Evolutionary conservation across 2,113 vertebrate genomes (phyloP).

Genomic region (Ammodytes dubius): DNA sequence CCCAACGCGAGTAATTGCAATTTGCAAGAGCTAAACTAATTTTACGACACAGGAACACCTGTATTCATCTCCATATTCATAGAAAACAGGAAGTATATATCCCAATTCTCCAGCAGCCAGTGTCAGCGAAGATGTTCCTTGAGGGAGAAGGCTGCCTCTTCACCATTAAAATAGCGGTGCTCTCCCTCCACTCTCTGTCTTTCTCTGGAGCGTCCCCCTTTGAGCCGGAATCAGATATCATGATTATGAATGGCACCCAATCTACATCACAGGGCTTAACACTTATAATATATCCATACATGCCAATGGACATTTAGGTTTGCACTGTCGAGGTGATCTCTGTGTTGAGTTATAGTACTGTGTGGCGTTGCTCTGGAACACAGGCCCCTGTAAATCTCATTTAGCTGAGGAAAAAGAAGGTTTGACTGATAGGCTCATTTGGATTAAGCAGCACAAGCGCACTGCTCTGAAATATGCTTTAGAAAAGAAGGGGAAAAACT

Average conservation of each 20-base stretch:
- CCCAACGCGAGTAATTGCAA: constrained; percentile 84
- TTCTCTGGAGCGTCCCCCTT: constrained; percentile 60
- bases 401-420: constrained; percentile 64
- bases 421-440: constrained; percentile 77
- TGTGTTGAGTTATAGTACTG: constrained; percentile 79
- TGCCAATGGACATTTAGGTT: constrained; percentile 80
- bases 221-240: constrained; percentile 83
- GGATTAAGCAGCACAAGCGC: constrained; percentile 63
- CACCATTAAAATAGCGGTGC: constrained; percentile 83
- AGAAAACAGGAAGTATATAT: constrained; percentile 89
- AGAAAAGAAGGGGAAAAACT: constrained; percentile 61
- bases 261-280: constrained; percentile 82
- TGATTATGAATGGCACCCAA: constrained; percentile 85
- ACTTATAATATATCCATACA: constrained; percentile 85
- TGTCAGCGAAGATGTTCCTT: constrained; percentile 86
- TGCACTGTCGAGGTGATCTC: constrained; percentile 72
- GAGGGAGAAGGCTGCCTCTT: constrained; percentile 83
- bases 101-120: constrained; percentile 85
- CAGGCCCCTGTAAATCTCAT: constrained; percentile 77
- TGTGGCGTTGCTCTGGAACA: constrained; percentile 47
- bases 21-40: constrained; percentile 87
- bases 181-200: constrained; percentile 67
- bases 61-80: constrained; percentile 90
- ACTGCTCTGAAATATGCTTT: constrained; percentile 61
- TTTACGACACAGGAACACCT: constrained; percentile 85